Evolutionary conservation across 2,888 invertebrate species (phyloP).

Genomic region (Nemotelus pantherinus): DNA sequence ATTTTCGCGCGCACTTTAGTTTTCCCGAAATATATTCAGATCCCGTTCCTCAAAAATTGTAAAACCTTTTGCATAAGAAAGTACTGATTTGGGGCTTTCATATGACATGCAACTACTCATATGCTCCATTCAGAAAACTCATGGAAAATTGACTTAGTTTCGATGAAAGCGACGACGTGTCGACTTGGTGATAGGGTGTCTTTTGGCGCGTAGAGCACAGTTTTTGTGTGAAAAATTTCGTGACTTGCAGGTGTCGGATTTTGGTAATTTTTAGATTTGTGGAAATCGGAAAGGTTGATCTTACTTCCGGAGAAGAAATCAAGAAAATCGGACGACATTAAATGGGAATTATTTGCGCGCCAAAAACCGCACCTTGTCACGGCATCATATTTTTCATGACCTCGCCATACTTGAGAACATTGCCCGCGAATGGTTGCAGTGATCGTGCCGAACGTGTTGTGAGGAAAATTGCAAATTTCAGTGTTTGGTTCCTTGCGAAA

Average conservation of each 20-base stretch:
- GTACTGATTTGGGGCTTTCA: constrained; percentile 15
- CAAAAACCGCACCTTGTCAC: constrained; percentile 47
- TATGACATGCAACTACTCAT: constrained; percentile 5
- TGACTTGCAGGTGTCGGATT: constrained; percentile 23
- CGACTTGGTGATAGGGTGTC: constrained; percentile 47
- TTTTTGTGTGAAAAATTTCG: constrained; percentile 45
- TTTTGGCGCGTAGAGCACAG: constrained; percentile 50
- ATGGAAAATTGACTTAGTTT: not conserved
- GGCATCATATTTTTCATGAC: constrained; percentile 46
- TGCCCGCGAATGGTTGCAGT: constrained; percentile 28
- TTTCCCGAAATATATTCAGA: constrained; percentile 18
- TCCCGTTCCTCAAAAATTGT: constrained; percentile 4
- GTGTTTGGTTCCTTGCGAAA: not conserved
- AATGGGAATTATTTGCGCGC: constrained; percentile 44
- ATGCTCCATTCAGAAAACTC: constrained; percentile 21
- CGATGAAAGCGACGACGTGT: constrained; percentile 48
- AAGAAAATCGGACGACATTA: constrained; percentile 25
- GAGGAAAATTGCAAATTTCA: constrained; percentile 30
- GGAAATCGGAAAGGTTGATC: not conserved
- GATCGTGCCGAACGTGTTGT: constrained; percentile 22
- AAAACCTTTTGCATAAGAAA: constrained; percentile 3
- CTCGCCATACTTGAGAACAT: constrained; percentile 44
- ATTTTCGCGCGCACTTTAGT: constrained; percentile 36
- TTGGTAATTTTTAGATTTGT: constrained; percentile 23
- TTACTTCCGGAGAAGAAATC: constrained; percentile 15